Base-by-base conservation (phyloP, 2,113 vertebrate genomes). In the Aphyosemion australe region DNA sequence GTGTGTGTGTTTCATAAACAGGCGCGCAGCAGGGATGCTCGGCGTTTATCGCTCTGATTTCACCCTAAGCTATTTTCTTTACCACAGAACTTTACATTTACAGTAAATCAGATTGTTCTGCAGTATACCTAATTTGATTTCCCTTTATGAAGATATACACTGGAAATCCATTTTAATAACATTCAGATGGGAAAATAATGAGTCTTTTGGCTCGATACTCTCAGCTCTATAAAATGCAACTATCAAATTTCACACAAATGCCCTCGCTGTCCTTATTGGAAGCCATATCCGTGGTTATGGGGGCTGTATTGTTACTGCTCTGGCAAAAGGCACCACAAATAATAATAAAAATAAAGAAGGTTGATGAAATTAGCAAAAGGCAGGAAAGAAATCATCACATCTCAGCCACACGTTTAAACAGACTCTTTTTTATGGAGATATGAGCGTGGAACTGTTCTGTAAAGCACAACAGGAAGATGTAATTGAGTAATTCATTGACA, bases 221-320 rank as follows among this genome's bases (percentile, higher is more conserved):
- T 41, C 51, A 45, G n/a, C 34, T 66, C 49, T 65, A 4, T n/a
- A 64, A 72, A 72, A 65, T 47, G 26, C 61, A 72, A 39, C 48
- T 15, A 42, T 32, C 50, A 43, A 20, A 37, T 55, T 66, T 61
- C 42, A 56, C 7, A 69, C 18, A 64, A 50, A 42, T 54, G 37
- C 47, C n/a, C 61, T 51, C 37, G 16, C 61, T 59, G 59, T 67
- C 53, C 50, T 34, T 39, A 39, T 4, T 31, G 26, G 58, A 18
- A 31, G 49, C 26, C 16, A 37, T 39, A 48, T 34, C 6, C 20
- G 6, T 51, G 64, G 55, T 32, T 34, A 21, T 26, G 11, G 37
- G 26, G 2, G 12, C 48, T 34, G 37, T 19, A 65, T 31, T 61
- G 16, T 42, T n/a, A 61, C 18, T 41, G 20, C 48, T 52, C 12